phyloP scores from a whole-genome alignment of 2,888 invertebrate genomes.

The Steinernema carpocapsae region DNA sequence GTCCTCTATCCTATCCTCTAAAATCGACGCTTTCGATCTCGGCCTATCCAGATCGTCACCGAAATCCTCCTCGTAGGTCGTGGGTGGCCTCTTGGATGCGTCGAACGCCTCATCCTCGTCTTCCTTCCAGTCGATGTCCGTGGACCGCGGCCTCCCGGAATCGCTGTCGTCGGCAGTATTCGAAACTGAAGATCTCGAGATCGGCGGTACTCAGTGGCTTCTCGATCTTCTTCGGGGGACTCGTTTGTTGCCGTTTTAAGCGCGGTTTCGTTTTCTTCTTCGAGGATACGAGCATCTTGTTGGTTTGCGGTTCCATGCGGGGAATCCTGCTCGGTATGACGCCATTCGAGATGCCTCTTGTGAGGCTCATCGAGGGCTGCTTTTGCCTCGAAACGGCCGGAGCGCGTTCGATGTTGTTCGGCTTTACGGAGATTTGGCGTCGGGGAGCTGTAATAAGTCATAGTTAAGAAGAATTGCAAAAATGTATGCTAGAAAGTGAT shows the following conservation, averaged over 20 bases:
- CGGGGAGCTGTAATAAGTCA: neutral
- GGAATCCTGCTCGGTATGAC: neutral
- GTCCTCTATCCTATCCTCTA: slow-evolving; percentile 2
- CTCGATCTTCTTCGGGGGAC: slow-evolving; percentile 3
- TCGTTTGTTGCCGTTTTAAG: neutral
- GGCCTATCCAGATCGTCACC: neutral
- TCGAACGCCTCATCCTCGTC: slow-evolving; percentile 2
- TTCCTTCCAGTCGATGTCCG: slow-evolving; percentile 19
- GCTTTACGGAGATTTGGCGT: slow-evolving; percentile 1
- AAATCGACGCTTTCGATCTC: slow-evolving; percentile 2
- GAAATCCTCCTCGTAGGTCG: slow-evolving; percentile 20
- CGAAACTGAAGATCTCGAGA: slow-evolving; percentile 14
- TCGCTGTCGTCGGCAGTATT: slow-evolving; percentile 24
- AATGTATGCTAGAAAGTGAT: too few relatives aligned
- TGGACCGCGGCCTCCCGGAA: slow-evolving; percentile 13
- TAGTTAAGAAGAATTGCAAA: too few relatives aligned
- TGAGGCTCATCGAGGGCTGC: slow-evolving; percentile 22
- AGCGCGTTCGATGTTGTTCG: slow-evolving; percentile 3
- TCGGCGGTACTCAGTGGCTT: slow-evolving; percentile 26
- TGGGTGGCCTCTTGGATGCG: neutral
- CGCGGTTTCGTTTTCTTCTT: neutral
- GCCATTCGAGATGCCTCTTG: neutral
- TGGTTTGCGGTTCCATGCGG: neutral
- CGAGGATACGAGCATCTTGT: neutral
- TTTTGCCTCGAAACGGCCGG: neutral